Evolutionary conservation across 2,113 vertebrate species (phyloP).

Genomic region (Cinclus mexicanus): DNA sequence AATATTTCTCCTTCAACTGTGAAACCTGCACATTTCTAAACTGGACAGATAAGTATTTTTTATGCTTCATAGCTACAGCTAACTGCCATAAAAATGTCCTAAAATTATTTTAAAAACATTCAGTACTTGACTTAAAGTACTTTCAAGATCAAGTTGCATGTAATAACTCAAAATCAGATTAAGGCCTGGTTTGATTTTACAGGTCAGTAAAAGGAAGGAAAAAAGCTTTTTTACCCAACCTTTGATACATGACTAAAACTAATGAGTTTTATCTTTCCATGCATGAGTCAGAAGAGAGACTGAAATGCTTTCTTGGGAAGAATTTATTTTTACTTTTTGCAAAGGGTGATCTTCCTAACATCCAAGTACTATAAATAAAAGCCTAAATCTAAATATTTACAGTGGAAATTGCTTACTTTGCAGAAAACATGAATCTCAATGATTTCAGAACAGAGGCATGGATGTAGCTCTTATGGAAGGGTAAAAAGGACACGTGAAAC

Average conservation of each 20-base stretch:
- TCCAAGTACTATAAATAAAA: conserved; percentile 1
- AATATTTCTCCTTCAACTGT: background rate
- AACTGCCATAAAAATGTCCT: background rate
- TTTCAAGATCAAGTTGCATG: background rate
- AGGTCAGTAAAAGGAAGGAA: background rate
- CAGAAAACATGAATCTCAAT: background rate
- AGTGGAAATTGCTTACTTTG: background rate
- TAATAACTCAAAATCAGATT: background rate
- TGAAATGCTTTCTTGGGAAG: background rate
- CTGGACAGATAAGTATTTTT: background rate
- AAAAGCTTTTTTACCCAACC: background rate
- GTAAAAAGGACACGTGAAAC: background rate
- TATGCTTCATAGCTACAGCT: background rate
- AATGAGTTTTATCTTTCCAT: background rate
- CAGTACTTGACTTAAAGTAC: background rate
- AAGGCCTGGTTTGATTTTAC: background rate
- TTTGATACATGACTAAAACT: background rate
- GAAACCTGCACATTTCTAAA: background rate
- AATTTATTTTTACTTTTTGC: background rate
- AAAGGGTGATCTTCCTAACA: background rate
- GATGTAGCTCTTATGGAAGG: background rate
- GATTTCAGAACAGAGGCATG: background rate
- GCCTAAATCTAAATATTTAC: background rate
- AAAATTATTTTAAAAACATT: background rate
- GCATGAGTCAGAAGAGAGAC: background rate